Percentiles rank a stretch among this genome's conserved stretches.
Conservation (phyloP, 2,113 vertebrate species). For the Megalops atlanticus region DNA sequence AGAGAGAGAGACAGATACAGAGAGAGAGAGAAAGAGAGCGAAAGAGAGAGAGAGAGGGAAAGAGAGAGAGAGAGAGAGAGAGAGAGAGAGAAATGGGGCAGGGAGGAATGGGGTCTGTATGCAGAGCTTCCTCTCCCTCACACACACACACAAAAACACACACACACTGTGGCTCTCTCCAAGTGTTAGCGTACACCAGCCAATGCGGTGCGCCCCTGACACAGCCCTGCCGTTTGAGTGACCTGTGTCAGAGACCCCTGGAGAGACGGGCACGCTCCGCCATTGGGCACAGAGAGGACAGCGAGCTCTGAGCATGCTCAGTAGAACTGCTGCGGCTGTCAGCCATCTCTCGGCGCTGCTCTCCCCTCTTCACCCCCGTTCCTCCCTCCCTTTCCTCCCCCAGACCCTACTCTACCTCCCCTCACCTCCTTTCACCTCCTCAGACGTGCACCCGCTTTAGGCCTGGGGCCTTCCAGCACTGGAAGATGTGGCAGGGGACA, state of each 20-base stretch:
- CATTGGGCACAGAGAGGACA: constrained; percentile 40
- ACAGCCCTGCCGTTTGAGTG: constrained; percentile 35
- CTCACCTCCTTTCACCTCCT: not conserved
- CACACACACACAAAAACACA: not conserved
- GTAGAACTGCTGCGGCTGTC: not conserved
- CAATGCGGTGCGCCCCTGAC: constrained; percentile 31
- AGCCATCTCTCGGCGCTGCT: not conserved
- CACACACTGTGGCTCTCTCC: not conserved
- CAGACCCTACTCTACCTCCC: not conserved
- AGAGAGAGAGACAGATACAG: not conserved
- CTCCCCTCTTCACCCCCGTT: too few relatives aligned
- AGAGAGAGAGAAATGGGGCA: not conserved
- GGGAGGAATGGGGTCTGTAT: constrained; percentile 29
- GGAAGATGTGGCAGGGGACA: too few relatives aligned
- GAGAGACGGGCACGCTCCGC: constrained; percentile 39
- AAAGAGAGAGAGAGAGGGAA: constrained; percentile 16
- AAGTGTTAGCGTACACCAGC: constrained; percentile 1
- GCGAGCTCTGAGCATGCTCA: not conserved
- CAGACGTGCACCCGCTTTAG: too few relatives aligned
- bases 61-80: constrained; percentile 30
- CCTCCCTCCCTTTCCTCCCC: not conserved
- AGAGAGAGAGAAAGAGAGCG: constrained; percentile 28
- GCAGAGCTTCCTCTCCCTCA: constrained; percentile 28
- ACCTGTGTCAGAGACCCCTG: not conserved
- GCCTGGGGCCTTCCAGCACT: not conserved